Percentiles rank a stretch among this genome's conserved stretches.
Conservation (phyloP, 2,888 invertebrate genomes). For the Rhimphoctona megacephalus region DNA sequence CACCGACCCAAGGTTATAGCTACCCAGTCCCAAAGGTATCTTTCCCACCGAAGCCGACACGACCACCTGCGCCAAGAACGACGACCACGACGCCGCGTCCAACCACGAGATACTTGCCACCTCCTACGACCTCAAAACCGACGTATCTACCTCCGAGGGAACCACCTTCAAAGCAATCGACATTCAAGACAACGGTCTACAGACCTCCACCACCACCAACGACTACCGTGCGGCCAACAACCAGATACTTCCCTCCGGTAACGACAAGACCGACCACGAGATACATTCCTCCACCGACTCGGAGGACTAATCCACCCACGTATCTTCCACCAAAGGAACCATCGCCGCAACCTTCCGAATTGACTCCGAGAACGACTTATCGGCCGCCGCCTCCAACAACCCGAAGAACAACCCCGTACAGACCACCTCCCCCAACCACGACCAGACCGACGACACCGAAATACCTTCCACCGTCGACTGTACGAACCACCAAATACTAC, state of each 20-base stretch:
- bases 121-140: constrained; percentile 49
- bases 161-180: constrained; percentile 2
- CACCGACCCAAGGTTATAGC: constrained; percentile 53
- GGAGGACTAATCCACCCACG: constrained; percentile 21
- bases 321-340: constrained; percentile 41
- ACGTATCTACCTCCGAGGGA: constrained; percentile 37
- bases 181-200: constrained; percentile 47
- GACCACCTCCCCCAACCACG: constrained; percentile 73
- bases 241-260: not conserved
- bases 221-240: not conserved
- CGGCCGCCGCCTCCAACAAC: constrained; percentile 23
- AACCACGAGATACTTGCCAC: constrained; percentile 47
- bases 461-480: constrained; percentile 53
- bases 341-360: constrained; percentile 17
- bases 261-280: constrained; percentile 31
- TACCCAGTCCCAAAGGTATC: constrained; percentile 72
- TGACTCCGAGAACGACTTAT: constrained; percentile 46
- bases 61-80: too few relatives aligned
- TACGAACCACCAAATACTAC: constrained; percentile 30
- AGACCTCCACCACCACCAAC: constrained; percentile 20
- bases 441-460: not conserved
- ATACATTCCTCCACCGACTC: constrained; percentile 21
- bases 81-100: constrained; percentile 40
- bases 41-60: constrained; percentile 52
- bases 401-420: not conserved